These are phyloP conservation scores for Leuctra nigra DNA, from an alignment of 2,888 invertebrate genomes.

Conservation along the genomic window DNA sequence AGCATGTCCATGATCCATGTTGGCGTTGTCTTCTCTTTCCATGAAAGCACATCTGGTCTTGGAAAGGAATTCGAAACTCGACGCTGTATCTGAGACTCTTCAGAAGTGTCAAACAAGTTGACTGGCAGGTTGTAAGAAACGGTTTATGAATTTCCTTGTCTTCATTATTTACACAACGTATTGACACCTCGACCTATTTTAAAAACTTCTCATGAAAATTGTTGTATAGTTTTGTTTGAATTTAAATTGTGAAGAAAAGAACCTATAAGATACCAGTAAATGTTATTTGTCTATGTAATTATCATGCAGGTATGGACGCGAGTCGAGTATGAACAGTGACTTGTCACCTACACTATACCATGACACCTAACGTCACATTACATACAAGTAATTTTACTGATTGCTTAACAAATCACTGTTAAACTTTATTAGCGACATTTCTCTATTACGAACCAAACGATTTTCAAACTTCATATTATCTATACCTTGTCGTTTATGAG, in stretches of 20 bases:
- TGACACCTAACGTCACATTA: not conserved
- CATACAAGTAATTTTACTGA: not conserved
- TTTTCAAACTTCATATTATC: not conserved
- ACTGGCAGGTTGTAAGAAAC: slow-evolving; percentile 12
- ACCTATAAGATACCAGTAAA: slow-evolving; percentile 16
- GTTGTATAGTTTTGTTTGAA: slow-evolving; percentile 11
- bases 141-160: slow-evolving; percentile 17
- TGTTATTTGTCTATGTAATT: slow-evolving; percentile 6
- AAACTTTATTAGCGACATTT: not conserved
- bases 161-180: not conserved
- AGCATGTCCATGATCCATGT: no score
- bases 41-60: no score
- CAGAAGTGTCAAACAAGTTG: no score
- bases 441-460: not conserved
- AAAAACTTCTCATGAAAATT: slow-evolving; percentile 17
- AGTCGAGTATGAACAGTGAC: slow-evolving; percentile 9
- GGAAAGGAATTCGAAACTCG: no score
- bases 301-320: slow-evolving; percentile 4
- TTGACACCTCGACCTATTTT: slow-evolving; percentile 14
- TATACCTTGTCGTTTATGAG: no score
- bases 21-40: no score
- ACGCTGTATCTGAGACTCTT: no score
- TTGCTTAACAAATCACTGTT: slow-evolving; percentile 4
- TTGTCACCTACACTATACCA: slow-evolving; percentile 7
- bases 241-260: slow-evolving; percentile 19